Percentiles rank a stretch among this genome's conserved stretches.
phyloP scores from a whole-genome alignment of 2,113 vertebrate genomes.

The Chionomys nivalis region DNA sequence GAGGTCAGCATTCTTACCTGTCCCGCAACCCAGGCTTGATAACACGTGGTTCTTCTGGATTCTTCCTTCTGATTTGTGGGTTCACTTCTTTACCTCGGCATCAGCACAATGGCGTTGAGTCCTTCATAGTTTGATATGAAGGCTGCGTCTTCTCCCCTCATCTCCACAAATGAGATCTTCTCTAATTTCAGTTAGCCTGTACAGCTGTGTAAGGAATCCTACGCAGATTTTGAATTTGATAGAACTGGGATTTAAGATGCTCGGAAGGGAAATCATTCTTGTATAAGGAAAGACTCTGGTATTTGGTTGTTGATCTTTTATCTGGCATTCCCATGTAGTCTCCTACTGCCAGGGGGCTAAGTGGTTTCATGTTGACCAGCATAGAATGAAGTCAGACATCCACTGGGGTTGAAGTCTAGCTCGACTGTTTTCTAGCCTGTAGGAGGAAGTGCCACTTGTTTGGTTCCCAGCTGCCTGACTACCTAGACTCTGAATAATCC shows the following conservation, averaged over 20 bases:
- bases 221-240: neutral
- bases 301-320: neutral
- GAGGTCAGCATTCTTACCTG: neutral
- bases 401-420: constrained; percentile 2
- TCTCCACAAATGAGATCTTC: constrained; percentile 8
- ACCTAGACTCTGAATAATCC: too few relatives aligned
- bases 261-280: neutral
- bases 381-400: neutral
- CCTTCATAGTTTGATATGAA: constrained; percentile 35
- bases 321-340: constrained; percentile 13
- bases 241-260: neutral
- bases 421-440: neutral
- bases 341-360: neutral
- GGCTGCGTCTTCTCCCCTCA: neutral
- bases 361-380: neutral
- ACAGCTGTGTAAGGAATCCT: neutral
- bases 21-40: neutral
- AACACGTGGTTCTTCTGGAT: neutral
- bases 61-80: neutral
- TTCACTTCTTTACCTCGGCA: neutral
- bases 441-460: too few relatives aligned
- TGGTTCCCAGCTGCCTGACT: too few relatives aligned
- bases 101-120: neutral
- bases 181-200: neutral
- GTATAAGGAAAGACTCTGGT: neutral